These are phyloP conservation scores for Galeopsomyia nigrocyanea DNA, from an alignment of 2,888 invertebrate genomes.

Conservation along the genomic window DNA sequence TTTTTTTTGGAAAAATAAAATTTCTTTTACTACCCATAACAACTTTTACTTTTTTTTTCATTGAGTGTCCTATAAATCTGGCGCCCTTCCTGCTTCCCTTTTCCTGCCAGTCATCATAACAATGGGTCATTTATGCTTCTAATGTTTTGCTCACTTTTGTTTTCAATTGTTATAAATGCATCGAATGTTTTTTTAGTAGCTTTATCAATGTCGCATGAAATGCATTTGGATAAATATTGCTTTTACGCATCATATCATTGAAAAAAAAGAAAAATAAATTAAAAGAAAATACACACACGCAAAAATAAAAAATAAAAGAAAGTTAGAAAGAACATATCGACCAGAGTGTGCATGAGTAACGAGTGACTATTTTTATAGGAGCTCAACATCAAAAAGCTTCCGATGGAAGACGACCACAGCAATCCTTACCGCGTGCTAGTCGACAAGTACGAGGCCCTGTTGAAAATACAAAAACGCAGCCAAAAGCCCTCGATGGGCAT, in stretches of 20 bases:
- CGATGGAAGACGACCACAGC: constrained; percentile 60
- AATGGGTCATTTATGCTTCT: constrained; percentile 54
- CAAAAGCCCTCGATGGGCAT: constrained; percentile 74
- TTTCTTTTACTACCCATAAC: constrained; percentile 51
- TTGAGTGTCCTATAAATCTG: constrained; percentile 65
- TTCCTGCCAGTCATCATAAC: constrained; percentile 25
- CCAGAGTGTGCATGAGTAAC: not conserved
- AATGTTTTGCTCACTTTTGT: constrained; percentile 39
- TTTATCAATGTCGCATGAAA: too few species aligned
- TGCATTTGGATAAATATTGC: too few species aligned
- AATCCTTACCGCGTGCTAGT: constrained; percentile 86
- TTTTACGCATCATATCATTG: too few species aligned
- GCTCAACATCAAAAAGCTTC: constrained; percentile 53
- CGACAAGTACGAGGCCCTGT: constrained; percentile 87
- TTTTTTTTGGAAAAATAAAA: constrained; percentile 60
- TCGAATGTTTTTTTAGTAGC: too few species aligned
- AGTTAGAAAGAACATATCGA: not conserved
- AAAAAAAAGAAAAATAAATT: not conserved
- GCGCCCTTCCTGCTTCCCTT: constrained; percentile 47
- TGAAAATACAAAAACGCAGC: constrained; percentile 72
- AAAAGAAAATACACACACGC: not conserved
- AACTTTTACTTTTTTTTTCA: constrained; percentile 52
- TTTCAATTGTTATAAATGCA: not conserved
- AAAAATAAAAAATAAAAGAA: not conserved
- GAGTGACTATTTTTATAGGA: constrained; percentile 57